Evolutionary conservation across 2,113 vertebrate species (phyloP), one percentile per base, ranked within the genome.

Genomic region (Rhineura floridana): DNA sequence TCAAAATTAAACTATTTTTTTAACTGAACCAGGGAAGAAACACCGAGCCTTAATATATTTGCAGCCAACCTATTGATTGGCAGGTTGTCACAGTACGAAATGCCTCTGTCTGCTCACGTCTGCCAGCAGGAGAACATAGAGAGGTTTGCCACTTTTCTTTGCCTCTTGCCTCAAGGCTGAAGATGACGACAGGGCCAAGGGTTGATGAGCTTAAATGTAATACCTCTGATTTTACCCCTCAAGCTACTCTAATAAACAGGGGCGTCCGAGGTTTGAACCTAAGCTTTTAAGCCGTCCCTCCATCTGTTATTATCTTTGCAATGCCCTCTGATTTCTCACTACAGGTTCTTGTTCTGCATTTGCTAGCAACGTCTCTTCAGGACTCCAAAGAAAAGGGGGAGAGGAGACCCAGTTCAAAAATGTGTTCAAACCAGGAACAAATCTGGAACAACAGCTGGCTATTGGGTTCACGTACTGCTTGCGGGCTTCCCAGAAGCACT

Each of bases 191-290:
- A 28, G 70, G 17, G 63, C 39, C 69, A 77, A 55, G 42, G n/a
- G 46, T 76, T 88, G 80, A 88, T 76, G 72, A 76, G 70, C 59
- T 19, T n/a, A 88, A 76, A 88, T 50, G 39, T 76, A 83, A 88
- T 88, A 76, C 55, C n/a, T 65, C 72, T 42, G 30, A 88, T 76
- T 70, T 65, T 65, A 63, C 55, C 87, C 81, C 87, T 88, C 70
- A 36, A 52, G 70, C 83, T 88, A 83, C 59, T 88, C 25, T 88
- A 88, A 88, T 52, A 76, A 80, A 67, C 72, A 50, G 70, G 87
- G 81, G 50, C 70, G 9, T 76, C 59, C 80, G 17, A 65, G 13
- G 30, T 75, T 83, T 76, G 72, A 83, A 83, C 70, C 55, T 63
- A 30, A 42, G 44, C 80, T 83, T 88, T 82, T 83, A 75, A 88